Evolutionary conservation across 2,113 vertebrate genomes (phyloP).

Genomic region (Bucco capensis): DNA sequence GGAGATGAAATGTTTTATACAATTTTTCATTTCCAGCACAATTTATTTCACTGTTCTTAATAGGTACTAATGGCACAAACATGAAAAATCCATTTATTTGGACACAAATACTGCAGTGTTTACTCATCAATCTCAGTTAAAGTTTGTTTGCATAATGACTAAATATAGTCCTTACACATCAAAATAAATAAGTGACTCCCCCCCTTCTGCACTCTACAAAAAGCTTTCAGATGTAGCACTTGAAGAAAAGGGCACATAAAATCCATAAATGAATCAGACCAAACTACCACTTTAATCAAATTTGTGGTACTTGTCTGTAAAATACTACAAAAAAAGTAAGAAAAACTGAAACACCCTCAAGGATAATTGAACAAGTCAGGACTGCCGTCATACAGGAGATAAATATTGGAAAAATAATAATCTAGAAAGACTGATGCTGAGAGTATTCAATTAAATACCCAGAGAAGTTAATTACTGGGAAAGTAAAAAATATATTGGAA

Average conservation of each 20-base stretch:
- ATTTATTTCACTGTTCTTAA: background rate
- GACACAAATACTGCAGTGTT: background rate
- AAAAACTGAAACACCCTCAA: constrained; percentile 13
- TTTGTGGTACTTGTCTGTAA: background rate
- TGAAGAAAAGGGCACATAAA: background rate
- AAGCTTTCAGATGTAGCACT: background rate
- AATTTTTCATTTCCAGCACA: background rate
- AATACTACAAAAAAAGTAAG: constrained; percentile 9
- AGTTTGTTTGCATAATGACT: background rate
- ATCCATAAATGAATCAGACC: constrained; percentile 5
- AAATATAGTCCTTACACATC: background rate
- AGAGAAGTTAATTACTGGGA: constrained; percentile 47
- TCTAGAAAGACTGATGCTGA: constrained; percentile 25
- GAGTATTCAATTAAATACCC: constrained; percentile 51
- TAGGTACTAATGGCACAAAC: background rate
- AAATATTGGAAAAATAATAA: constrained; percentile 62
- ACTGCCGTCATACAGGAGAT: constrained; percentile 22
- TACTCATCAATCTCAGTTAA: background rate
- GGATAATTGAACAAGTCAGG: constrained; percentile 29
- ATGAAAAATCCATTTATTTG: background rate
- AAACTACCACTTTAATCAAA: constrained; percentile 45
- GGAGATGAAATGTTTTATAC: background rate
- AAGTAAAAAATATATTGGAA: background rate
- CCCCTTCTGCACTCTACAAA: background rate
- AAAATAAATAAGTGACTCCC: background rate